Evolutionary conservation across 2,888 invertebrate genomes (phyloP), one percentile per base, ranked within the genome.

Genomic region (Drosophila niveifrons): DNA sequence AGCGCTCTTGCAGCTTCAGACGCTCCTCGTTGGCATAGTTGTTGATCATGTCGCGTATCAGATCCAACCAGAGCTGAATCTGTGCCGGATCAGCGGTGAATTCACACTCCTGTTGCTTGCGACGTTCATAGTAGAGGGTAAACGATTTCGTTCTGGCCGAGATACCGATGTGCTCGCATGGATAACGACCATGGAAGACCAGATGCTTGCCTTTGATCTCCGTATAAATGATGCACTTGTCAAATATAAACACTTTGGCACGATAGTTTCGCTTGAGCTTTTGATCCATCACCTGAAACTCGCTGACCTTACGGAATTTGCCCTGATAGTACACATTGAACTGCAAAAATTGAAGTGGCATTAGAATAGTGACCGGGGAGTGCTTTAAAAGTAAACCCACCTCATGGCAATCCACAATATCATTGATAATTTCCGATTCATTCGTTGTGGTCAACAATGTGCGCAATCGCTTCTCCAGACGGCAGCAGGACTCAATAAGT

Each of bases 311-410:
- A 2, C 90, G 90, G 65, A 92, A 92, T 72, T 90, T 92, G 36
- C 92, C 92, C 78, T 92, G 92, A 53, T 91, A 91, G 39, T 90
- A 89, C 15, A 91, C 90, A 69, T 92, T 92, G 57, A 92, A 91
- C 92, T 92, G 75, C 0, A 59, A 61, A n/a, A 8, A 11, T 0
- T 15, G 2, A 8, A 11, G 1, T 15, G 2, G 2, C 1, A 10
- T 41, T 10, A n/a, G 4, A 17, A 3, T 46, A 1, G 1, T 36
- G 8, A 34, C 7, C 1, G 34, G 9, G 2, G 1, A 7, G 2
- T 8, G 11, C 2, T 0, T 17, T 4, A 1, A 15, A 1, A 6
- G 6, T 11, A 29, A 6, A 36, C 76, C 0, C 61, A 92, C 92
- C 75, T 92, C 92, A 79, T 90, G 82, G 39, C 91, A 91, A 13